These are phyloP conservation scores for Bolinopsis microptera DNA, from an alignment of 37 sponge, comb jelly and placozoan species.

Conservation along the genomic window DNA sequence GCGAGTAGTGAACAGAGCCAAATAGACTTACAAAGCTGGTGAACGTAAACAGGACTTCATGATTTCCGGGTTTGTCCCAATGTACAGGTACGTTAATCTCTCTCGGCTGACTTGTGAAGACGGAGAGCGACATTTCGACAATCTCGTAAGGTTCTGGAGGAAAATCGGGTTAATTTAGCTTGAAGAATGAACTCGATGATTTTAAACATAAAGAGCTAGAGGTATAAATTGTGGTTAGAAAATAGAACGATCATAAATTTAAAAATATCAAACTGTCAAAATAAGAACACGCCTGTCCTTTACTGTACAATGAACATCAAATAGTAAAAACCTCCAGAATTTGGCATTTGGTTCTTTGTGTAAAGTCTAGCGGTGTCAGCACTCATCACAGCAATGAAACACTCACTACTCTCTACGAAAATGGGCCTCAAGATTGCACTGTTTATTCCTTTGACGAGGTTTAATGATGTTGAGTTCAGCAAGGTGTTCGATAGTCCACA, in stretches of 20 bases:
- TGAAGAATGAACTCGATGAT: too few species aligned
- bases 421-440: background rate
- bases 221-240: too few species aligned
- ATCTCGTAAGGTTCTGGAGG: too few species aligned
- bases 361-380: background rate
- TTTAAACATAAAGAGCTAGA: too few species aligned
- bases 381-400: background rate
- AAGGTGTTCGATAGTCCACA: background rate
- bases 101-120: background rate
- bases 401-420: background rate
- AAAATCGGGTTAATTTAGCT: too few species aligned
- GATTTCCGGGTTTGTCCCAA: background rate
- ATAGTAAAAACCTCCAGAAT: background rate
- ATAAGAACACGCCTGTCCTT: too few species aligned
- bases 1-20: too few species aligned
- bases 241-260: too few species aligned
- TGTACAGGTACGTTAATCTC: constrained; percentile 5
- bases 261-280: too few species aligned
- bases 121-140: background rate
- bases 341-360: background rate
- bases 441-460: background rate
- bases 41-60: background rate
- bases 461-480: background rate
- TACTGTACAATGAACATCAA: too few species aligned
- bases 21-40: constrained; percentile 12